A percentile compares a stretch with the other conserved stretches of the same genome.
These are phyloP conservation scores for Brachionichthys hirsutus DNA, from an alignment of 2,113 vertebrate genomes.

Conservation along the genomic window DNA sequence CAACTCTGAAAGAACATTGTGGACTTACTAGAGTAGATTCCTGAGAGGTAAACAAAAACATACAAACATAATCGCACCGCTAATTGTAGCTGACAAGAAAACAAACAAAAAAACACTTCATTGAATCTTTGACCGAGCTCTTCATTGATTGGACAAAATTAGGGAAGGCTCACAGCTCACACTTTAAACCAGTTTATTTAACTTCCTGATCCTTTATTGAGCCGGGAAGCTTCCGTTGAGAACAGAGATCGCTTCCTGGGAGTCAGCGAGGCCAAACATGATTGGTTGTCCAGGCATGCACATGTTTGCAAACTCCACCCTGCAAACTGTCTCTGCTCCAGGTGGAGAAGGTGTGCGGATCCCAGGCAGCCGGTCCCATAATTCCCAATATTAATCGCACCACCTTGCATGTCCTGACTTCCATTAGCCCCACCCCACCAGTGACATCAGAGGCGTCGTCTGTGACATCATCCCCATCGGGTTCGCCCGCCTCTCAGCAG, in stretches of 20 bases:
- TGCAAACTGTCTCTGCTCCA: conserved; percentile 60
- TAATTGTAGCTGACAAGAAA: conserved; percentile 53
- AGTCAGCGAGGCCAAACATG: background rate
- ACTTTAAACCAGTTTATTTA: no score
- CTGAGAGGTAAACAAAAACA: conserved; percentile 73
- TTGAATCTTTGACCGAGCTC: conserved; percentile 47
- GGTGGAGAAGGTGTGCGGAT: conserved; percentile 89
- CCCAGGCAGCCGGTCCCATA: conserved; percentile 53
- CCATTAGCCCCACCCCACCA: conserved; percentile 13
- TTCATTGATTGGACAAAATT: conserved; percentile 22
- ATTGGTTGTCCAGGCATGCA: background rate
- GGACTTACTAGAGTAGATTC: conserved; percentile 72
- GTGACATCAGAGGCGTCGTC: conserved; percentile 11
- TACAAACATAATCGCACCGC: conserved; percentile 52
- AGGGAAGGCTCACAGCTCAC: background rate
- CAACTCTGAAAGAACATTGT: conserved; percentile 69
- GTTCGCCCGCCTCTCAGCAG: conserved; percentile 2
- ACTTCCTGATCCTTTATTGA: no score
- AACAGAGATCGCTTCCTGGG: no score
- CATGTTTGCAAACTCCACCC: background rate
- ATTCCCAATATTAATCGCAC: conserved; percentile 5
- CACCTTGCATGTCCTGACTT: background rate
- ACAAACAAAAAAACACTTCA: conserved; percentile 45
- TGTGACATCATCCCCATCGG: conserved; percentile 3
- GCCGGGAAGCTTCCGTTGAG: no score